phyloP scores from a whole-genome alignment of 64 coral and sea anemone species.

The Montipora sp. region DNA sequence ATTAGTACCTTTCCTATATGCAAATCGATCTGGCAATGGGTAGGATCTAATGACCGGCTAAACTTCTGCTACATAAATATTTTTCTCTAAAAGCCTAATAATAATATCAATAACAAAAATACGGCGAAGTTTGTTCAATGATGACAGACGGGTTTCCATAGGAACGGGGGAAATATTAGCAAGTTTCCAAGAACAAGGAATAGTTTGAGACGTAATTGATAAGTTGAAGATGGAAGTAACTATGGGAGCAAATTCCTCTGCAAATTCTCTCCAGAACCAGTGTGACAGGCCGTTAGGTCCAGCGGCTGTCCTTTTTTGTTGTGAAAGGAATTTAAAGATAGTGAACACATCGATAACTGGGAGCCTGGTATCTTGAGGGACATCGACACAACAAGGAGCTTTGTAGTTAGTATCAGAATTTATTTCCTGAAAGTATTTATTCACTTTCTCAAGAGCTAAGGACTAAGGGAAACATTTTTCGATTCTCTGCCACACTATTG shows the following conservation, averaged over 20 bases:
- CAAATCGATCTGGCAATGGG: not conserved
- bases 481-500: not conserved
- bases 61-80: slow-evolving; percentile 11
- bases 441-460: slow-evolving; percentile 59
- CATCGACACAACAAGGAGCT: not conserved
- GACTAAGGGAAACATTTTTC: slow-evolving; percentile 18
- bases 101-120: slow-evolving; percentile 15
- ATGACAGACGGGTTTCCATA: slow-evolving; percentile 6
- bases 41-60: slow-evolving; percentile 18
- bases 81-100: slow-evolving; percentile 5
- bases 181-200: not conserved
- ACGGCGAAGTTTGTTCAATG: not conserved
- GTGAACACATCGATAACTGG: too few relatives aligned
- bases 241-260: too few relatives aligned
- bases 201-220: not conserved
- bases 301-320: too few relatives aligned
- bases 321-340: too few relatives aligned
- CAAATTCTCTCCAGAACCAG: too few relatives aligned
- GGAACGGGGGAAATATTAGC: slow-evolving; percentile 5
- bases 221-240: slow-evolving; percentile 16
- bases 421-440: slow-evolving; percentile 49
- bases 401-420: slow-evolving; percentile 61
- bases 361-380: too few relatives aligned
- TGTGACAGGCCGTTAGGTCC: too few relatives aligned
- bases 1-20: too few relatives aligned